Conservation (phyloP, 1,140 invertebrate genomes). For the Drosophila sucinea region DNA sequence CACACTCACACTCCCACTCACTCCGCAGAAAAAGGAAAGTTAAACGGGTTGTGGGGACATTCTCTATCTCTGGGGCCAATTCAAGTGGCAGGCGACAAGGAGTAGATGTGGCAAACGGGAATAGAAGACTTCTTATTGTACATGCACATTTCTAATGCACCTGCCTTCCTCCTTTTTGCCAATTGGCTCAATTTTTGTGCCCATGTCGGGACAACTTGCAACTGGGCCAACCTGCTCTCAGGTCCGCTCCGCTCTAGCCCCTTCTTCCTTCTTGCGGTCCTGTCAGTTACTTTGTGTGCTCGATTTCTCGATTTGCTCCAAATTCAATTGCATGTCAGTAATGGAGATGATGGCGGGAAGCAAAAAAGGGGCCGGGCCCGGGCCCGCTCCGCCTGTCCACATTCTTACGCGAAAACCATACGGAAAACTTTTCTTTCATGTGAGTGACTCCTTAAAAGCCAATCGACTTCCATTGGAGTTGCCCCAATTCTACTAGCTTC, state of each 20-base stretch:
- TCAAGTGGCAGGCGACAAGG: slow-evolving; percentile 33
- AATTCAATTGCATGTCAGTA: slow-evolving; percentile 72
- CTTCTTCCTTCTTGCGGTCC: not conserved
- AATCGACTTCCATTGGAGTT: slow-evolving; percentile 63
- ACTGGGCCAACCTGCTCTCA: slow-evolving; percentile 64
- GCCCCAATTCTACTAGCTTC: slow-evolving; percentile 42
- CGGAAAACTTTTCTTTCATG: slow-evolving; percentile 65
- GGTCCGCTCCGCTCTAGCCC: slow-evolving; percentile 2
- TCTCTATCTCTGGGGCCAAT: slow-evolving; percentile 34
- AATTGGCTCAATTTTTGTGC: slow-evolving; percentile 76
- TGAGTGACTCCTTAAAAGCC: slow-evolving; percentile 76
- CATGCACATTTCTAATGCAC: slow-evolving; percentile 77
- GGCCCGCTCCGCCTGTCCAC: slow-evolving; percentile 30
- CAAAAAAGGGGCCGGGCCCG: slow-evolving; percentile 7
- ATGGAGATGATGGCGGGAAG: slow-evolving; percentile 3
- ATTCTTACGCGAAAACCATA: slow-evolving; percentile 58
- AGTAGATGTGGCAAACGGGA: slow-evolving; percentile 13
- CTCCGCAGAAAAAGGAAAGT: not conserved
- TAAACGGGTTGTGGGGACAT: slow-evolving; percentile 3
- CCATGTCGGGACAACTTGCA: slow-evolving; percentile 70
- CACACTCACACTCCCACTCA: slow-evolving; percentile 2
- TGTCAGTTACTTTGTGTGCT: slow-evolving; percentile 41
- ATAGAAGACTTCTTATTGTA: slow-evolving; percentile 30
- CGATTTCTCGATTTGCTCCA: slow-evolving; percentile 65
- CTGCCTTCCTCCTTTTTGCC: slow-evolving; percentile 46